These are phyloP conservation scores for Diorhabda carinulata DNA, from an alignment of 1,140 invertebrate genomes.

Conservation along the genomic window DNA sequence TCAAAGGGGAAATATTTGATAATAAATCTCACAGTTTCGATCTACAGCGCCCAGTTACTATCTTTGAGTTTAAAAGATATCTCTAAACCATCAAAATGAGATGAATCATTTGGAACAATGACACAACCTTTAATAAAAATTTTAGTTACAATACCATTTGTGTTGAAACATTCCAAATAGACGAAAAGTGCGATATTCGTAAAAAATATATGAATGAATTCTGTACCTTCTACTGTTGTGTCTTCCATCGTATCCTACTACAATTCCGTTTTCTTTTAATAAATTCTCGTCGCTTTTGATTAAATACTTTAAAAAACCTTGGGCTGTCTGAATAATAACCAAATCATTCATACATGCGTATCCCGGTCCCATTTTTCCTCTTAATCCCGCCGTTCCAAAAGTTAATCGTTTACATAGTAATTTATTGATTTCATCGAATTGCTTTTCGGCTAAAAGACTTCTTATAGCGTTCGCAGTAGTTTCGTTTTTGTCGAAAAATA, in stretches of 20 bases:
- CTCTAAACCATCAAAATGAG: no score
- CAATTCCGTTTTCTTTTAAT: conserved; percentile 64
- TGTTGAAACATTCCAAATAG: no score
- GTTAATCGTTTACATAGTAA: conserved; percentile 59
- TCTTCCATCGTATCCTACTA: conserved; percentile 93
- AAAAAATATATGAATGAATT: no score
- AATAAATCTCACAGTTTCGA: no score
- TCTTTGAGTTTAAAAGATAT: no score
- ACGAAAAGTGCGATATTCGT: no score
- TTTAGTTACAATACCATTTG: no score
- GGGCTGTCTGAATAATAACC: conserved; percentile 92
- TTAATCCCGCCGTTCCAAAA: conserved; percentile 82
- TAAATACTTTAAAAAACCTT: conserved; percentile 85
- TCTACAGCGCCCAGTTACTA: no score
- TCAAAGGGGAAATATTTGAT: no score
- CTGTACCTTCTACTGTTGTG: conserved; percentile 85
- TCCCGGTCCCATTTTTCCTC: conserved; percentile 89
- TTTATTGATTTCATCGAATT: conserved; percentile 54
- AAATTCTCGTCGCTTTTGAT: conserved; percentile 53
- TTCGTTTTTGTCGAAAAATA: conserved; percentile 57
- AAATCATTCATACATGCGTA: conserved; percentile 95
- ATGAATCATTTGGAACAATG: no score
- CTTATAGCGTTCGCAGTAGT: conserved; percentile 51
- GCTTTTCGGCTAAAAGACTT: conserved; percentile 49
- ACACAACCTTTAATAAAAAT: no score